Percentiles rank a stretch among this genome's conserved stretches.
Conservation (phyloP, 2,888 invertebrate species). For the Spilosoma lubricipeda region DNA sequence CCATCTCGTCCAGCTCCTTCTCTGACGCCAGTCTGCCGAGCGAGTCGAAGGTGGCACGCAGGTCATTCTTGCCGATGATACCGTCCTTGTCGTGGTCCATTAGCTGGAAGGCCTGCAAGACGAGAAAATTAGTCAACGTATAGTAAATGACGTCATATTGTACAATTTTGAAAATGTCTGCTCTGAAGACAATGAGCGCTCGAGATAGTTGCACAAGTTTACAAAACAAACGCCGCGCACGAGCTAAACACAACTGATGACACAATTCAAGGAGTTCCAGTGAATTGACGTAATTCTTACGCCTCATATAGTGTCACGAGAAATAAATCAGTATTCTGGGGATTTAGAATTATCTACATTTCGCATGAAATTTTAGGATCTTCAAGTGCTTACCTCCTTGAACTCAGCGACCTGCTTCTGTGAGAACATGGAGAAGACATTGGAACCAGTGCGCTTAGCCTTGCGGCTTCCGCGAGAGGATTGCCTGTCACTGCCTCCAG, state of each 20-base stretch:
- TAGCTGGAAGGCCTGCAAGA: conserved; percentile 94
- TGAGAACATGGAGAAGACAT: conserved; percentile 98
- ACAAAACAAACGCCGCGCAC: conserved; percentile 65
- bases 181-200: conserved; percentile 38
- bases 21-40: conserved; percentile 96
- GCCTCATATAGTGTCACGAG: conserved; percentile 24
- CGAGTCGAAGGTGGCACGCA: conserved; percentile 96
- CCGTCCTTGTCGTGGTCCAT: conserved; percentile 99
- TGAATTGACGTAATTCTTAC: conserved; percentile 41
- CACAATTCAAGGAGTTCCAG: conserved; percentile 42
- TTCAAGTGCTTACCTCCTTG: conserved; percentile 90
- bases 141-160: conserved; percentile 43
- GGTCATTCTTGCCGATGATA: conserved; percentile 95
- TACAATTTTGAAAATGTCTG: conserved; percentile 55
- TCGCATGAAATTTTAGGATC: conserved; percentile 1
- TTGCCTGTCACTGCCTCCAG: conserved; percentile 88
- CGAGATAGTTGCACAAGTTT: conserved; percentile 58
- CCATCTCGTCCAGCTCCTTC: conserved; percentile 96
- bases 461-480: conserved; percentile 93
- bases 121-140: conserved; percentile 21
- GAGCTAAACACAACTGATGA: conserved; percentile 58
- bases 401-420: conserved; percentile 98
- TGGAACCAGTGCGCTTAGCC: conserved; percentile 96
- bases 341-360: neutral
- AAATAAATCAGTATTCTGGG: conserved; percentile 15